phyloP scores from a whole-genome alignment of 2,888 invertebrate genomes.

The Cryptocephalus primarius region DNA sequence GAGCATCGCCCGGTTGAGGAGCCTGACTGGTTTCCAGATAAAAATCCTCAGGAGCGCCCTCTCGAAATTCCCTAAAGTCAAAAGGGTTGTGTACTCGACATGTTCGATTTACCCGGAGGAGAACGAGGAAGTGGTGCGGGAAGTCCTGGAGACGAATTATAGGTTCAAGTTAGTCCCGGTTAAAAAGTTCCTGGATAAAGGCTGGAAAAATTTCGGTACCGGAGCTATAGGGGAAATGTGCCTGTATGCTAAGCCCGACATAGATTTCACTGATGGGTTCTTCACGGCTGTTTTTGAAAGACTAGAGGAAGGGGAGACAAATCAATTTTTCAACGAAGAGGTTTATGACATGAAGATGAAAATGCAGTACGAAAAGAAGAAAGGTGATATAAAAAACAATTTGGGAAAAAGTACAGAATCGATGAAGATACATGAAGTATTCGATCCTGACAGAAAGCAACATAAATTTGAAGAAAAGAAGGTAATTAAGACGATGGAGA shows the following conservation, averaged over 20 bases:
- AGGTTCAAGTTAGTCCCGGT: constrained; percentile 54
- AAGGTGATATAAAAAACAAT: constrained; percentile 4
- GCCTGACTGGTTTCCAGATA: constrained; percentile 68
- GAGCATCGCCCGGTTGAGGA: constrained; percentile 45
- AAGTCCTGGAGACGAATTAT: constrained; percentile 48
- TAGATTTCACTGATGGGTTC: constrained; percentile 84
- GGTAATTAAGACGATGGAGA: no score
- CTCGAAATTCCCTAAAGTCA: constrained; percentile 67
- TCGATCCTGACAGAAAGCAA: no score
- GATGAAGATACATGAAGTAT: no score
- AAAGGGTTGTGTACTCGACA: constrained; percentile 89
- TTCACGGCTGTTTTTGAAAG: constrained; percentile 86
- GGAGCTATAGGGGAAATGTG: constrained; percentile 61
- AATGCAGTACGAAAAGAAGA: constrained; percentile 12
- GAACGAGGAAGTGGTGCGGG: constrained; percentile 83
- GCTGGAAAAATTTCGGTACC: constrained; percentile 61
- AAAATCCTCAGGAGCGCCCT: constrained; percentile 80
- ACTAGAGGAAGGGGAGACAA: constrained; percentile 36
- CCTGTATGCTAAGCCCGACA: constrained; percentile 63
- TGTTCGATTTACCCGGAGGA: constrained; percentile 85
- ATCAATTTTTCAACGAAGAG: constrained; percentile 24
- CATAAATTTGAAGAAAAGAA: no score
- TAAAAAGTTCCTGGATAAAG: constrained; percentile 46
- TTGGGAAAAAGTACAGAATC: no score
- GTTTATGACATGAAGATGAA: constrained; percentile 19